Percentiles rank a stretch among this genome's conserved stretches.
Conservation (phyloP, 2,888 invertebrate species). For the Apodemia hepburni region DNA sequence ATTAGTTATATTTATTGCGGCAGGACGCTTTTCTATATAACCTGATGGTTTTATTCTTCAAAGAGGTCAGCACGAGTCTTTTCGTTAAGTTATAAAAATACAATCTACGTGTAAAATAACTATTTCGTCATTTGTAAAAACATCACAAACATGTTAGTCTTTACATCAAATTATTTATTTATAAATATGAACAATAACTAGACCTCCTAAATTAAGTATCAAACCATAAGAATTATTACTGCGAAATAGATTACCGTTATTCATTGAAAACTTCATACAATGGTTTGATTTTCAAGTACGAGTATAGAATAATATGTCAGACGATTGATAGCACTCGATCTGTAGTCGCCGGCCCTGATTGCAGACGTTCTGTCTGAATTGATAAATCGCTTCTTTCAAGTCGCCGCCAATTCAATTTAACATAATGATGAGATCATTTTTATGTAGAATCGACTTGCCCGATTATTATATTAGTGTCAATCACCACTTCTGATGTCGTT, state of each 20-base stretch:
- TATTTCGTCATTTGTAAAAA: too few species aligned
- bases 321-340: conserved; percentile 18
- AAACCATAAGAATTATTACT: not conserved
- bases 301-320: not conserved
- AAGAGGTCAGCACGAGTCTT: too few species aligned
- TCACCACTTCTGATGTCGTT: not conserved
- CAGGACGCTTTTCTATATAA: too few species aligned
- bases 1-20: too few species aligned
- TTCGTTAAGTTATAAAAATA: too few species aligned
- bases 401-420: conserved; percentile 28
- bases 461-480: conserved; percentile 9
- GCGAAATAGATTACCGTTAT: not conserved
- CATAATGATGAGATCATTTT: conserved; percentile 14
- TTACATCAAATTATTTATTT: too few species aligned
- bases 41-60: too few species aligned
- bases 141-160: too few species aligned
- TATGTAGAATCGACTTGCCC: conserved; percentile 6
- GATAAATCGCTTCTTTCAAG: conserved; percentile 36
- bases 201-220: too few species aligned
- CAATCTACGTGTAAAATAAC: too few species aligned
- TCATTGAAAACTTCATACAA: not conserved
- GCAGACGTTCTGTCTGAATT: conserved; percentile 30
- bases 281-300: not conserved
- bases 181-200: too few species aligned
- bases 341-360: conserved; percentile 20